Evolutionary conservation across 2,888 invertebrate species (phyloP).

Genomic region (Eucriotettix oculatus): DNA sequence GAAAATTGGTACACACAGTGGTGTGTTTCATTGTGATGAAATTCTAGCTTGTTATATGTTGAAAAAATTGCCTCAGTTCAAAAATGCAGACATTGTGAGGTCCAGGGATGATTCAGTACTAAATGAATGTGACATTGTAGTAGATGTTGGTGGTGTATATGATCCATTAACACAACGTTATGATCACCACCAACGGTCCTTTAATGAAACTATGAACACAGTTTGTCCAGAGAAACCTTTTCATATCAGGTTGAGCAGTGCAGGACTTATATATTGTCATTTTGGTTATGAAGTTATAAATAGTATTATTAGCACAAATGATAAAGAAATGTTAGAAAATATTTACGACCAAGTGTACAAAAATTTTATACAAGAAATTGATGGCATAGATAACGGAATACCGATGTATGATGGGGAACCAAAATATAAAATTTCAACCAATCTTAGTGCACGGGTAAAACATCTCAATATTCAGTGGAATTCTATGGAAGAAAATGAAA

Average conservation of each 20-base stretch:
- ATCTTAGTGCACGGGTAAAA: constrained; percentile 57
- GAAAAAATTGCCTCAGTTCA: constrained; percentile 59
- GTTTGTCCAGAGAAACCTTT: constrained; percentile 37
- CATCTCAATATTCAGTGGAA: constrained; percentile 79
- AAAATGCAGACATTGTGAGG: constrained; percentile 63
- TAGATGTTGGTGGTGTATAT: constrained; percentile 85
- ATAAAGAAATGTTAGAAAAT: constrained; percentile 32
- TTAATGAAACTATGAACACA: constrained; percentile 47
- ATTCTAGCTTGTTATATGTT: constrained; percentile 88
- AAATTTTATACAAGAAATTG: constrained; percentile 79
- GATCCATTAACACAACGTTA: constrained; percentile 59
- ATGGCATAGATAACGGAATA: constrained; percentile 95
- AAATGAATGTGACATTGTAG: constrained; percentile 75
- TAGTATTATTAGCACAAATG: constrained; percentile 31
- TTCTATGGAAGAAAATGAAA: constrained; percentile 28
- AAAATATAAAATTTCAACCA: constrained; percentile 48
- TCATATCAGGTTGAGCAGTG: constrained; percentile 71
- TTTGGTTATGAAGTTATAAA: constrained; percentile 70
- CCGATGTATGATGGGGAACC: constrained; percentile 58
- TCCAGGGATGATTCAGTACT: constrained; percentile 42
- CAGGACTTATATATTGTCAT: constrained; percentile 80
- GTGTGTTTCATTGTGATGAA: constrained; percentile 87
- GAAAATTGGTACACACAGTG: constrained; percentile 59
- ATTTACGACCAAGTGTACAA: constrained; percentile 65
- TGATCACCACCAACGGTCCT: constrained; percentile 87